phyloP scores from a whole-genome alignment of 92 coral and sea anemone species.

The Meandrina meandrites region DNA sequence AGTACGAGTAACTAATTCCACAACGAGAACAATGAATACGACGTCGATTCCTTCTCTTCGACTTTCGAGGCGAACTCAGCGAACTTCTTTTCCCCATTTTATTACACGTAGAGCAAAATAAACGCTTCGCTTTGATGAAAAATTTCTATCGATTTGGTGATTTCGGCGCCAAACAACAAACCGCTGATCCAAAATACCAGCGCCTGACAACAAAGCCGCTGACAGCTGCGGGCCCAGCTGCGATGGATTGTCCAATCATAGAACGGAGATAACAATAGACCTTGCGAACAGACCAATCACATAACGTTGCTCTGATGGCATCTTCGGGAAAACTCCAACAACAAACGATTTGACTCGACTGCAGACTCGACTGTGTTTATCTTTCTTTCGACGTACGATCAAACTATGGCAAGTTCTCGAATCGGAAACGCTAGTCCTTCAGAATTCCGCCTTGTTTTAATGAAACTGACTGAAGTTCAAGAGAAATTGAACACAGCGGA shows the following conservation, averaged over 20 bases:
- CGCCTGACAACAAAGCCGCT: conserved; percentile 5
- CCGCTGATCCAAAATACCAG: neutral
- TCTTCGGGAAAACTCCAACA: neutral
- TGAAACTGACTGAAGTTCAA: conserved; percentile 16
- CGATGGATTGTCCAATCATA: neutral
- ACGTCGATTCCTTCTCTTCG: conserved; percentile 13
- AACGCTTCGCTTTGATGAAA: neutral
- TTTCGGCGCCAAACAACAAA: neutral
- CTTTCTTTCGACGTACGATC: no score
- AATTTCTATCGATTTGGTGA: neutral
- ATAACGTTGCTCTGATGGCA: neutral
- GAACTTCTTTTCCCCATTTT: conserved; percentile 7
- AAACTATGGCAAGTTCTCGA: no score
- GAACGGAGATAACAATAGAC: neutral
- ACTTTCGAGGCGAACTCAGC: conserved; percentile 17
- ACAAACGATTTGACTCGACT: neutral
- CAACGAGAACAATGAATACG: conserved; percentile 9
- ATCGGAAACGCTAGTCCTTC: neutral
- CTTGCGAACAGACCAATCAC: neutral
- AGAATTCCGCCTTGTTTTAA: conserved; percentile 23
- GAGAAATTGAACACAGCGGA: conserved; percentile 7
- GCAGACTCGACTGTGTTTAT: no score
- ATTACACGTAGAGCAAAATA: neutral
- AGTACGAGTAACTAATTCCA: conserved; percentile 18
- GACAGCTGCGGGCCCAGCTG: neutral